Base-by-base conservation (phyloP, 2,888 invertebrate species). In the Chymomyza amoena region DNA sequence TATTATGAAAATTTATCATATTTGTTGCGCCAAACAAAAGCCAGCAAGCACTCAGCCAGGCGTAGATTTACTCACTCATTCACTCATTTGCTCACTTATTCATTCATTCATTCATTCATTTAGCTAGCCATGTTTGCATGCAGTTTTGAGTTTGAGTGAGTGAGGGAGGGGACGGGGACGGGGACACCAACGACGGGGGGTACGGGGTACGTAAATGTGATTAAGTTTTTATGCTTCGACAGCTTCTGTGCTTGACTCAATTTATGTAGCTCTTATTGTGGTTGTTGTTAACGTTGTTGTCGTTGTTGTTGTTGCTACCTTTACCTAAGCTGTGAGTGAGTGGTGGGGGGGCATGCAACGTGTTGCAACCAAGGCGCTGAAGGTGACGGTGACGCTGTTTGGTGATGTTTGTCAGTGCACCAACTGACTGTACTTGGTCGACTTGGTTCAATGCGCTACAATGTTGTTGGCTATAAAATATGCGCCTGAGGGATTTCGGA, bases 201-300 rank as follows among this genome's bases (percentile, higher is more conserved):
- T 7, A 3, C 7, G 32, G 32, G 32, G 39, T 71, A 76, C 63
- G 68, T 70, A 77, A 76, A 81, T 83, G 82, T 83, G 74, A 84
- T 81, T 78, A 84, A 78, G 78, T 73, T 75, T 76, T 79, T 72
- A 84, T 81, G 82, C 87, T 78, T 83, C 85, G 85, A 79, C 85
- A 81, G 85, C 75, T 86, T 75, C 72, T 80, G 79, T 61, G 63
- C 67, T 63, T 61, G 66, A 54, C 54, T 54, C 54, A 54, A 54
- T 54, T 54, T 54, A 54, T 54, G 20, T 54, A 4, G 56, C 60
- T 69, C 67, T 57, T 59, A 52, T 50, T 18, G 52, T 56, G 57
- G 32, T 25, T 25, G 25, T 25, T 25, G n/a, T n/a, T n/a, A n/a
- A n/a, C n/a, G n/a, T 50, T 18, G 52, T 56, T 51, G 32, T 25